phyloP scores from a whole-genome alignment of 30 jellyfish, hydroid and myxozoan genomes.

The Clytia hemisphaerica region DNA sequence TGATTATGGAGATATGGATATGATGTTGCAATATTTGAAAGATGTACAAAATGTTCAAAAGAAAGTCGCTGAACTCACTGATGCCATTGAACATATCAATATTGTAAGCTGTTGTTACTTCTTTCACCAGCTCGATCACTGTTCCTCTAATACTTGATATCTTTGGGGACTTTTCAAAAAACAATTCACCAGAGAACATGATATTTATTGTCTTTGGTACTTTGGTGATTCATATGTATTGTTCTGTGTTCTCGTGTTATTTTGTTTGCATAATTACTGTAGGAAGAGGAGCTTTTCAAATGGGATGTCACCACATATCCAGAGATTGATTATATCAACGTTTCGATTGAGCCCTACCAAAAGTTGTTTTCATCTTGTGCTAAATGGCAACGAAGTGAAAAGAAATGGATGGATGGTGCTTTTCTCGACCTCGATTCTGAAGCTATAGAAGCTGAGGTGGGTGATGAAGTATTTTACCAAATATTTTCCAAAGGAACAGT shows the following conservation, averaged over 20 bases:
- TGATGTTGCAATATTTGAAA: constrained; percentile 84
- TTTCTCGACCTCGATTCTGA: constrained; percentile 82
- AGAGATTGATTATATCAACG: constrained; percentile 53
- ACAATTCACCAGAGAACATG: no score
- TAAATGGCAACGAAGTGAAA: constrained; percentile 90
- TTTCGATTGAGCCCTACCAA: constrained; percentile 72
- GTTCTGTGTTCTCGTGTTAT: not conserved
- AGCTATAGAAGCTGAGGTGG: constrained; percentile 80
- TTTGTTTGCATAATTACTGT: not conserved
- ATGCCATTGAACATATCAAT: constrained; percentile 59
- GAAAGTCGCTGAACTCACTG: constrained; percentile 65
- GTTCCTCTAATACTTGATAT: no score
- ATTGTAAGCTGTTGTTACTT: constrained; percentile 57
- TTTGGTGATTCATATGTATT: not conserved
- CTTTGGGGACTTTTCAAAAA: no score
- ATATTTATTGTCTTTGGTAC: no score
- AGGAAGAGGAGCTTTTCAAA: constrained; percentile 86
- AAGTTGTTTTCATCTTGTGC: constrained; percentile 74
- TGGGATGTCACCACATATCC: constrained; percentile 92
- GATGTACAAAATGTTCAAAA: constrained; percentile 93
- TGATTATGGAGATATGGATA: constrained; percentile 86
- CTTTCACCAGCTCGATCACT: no score
- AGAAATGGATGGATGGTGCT: constrained; percentile 97
- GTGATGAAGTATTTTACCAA: no score
- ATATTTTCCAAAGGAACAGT: no score